Evolutionary conservation across 2,113 vertebrate genomes (phyloP), one percentile per base, ranked within the genome.

Genomic region (Fulica atra): DNA sequence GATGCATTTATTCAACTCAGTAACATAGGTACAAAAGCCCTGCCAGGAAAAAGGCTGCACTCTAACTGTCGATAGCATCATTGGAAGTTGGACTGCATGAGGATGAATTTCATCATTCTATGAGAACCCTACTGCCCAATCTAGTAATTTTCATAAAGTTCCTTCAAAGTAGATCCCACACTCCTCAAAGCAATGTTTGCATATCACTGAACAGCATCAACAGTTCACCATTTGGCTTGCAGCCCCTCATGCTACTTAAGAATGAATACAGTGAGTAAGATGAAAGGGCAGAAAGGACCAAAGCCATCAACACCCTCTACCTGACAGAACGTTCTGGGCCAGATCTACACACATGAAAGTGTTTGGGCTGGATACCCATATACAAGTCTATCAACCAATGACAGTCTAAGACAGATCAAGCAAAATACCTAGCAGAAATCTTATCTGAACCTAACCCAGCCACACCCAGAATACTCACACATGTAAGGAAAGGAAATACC

Each of bases 381-480:
- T 76, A 8, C 4, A 80, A 88, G 15, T 2, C 7, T 19, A 63
- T 20, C 18, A 17, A 86, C 4, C 4, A 2, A 51, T 26, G 40
- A 29, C 61, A 13, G 13, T 1, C 1, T 5, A 60, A 56, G 33
- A 28, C 23, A 69, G 46, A 57, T 19, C 44, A 66, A 53, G 31
- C 33, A 73, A 25, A 63, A 68, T 4, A 68, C 13, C 26, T 23
- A 44, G 7, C 5, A 48, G 13, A 36, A 71, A 81, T 18, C 50
- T 40, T 21, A 38, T 7, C 40, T 16, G 65, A 68, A 85, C 72
- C 51, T 20, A 70, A 74, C 8, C 18, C 74, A 83, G 82, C 15
- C 91, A 90, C 93, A 76, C 89, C 83, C 86, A 85, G 88, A 50
- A 54, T 19, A 72, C 26, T 69, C 82, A 86, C 61, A 91, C 5